phyloP scores from a whole-genome alignment of 2,888 invertebrate genomes.

The Plemyria rubiginata region DNA sequence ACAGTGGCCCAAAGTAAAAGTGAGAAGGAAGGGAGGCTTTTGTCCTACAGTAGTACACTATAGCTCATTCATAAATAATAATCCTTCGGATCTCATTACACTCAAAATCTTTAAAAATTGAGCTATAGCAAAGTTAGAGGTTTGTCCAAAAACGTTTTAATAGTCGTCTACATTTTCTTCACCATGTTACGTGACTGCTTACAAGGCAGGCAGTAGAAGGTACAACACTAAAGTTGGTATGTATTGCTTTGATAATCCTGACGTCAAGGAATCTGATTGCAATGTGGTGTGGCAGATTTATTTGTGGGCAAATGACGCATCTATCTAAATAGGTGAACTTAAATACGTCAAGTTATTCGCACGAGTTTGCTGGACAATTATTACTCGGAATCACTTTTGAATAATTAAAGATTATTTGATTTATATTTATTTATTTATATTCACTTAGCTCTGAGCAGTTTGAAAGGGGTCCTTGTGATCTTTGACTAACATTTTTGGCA shows the following conservation, averaged over 20 bases:
- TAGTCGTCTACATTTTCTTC: neutral
- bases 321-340: constrained; percentile 25
- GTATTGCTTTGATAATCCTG: constrained; percentile 15
- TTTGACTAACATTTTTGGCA: neutral
- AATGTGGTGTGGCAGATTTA: constrained; percentile 22
- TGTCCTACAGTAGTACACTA: too few species aligned
- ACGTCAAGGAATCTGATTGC: constrained; percentile 29
- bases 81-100: too few species aligned
- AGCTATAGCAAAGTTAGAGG: too few species aligned
- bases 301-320: constrained; percentile 28
- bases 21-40: too few species aligned
- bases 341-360: constrained; percentile 17
- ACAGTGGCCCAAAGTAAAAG: too few species aligned
- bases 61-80: too few species aligned
- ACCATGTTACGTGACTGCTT: neutral
- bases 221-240: neutral
- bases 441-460: too few species aligned
- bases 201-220: neutral
- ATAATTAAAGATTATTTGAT: constrained; percentile 1
- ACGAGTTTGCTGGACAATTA: constrained; percentile 20
- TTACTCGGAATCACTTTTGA: constrained; percentile 16
- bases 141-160: too few species aligned
- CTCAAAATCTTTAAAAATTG: too few species aligned
- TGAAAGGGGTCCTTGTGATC: too few species aligned
- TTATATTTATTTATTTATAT: too few species aligned